Conservation (phyloP, 1,140 invertebrate species). For the Probaryconus sp. region DNA sequence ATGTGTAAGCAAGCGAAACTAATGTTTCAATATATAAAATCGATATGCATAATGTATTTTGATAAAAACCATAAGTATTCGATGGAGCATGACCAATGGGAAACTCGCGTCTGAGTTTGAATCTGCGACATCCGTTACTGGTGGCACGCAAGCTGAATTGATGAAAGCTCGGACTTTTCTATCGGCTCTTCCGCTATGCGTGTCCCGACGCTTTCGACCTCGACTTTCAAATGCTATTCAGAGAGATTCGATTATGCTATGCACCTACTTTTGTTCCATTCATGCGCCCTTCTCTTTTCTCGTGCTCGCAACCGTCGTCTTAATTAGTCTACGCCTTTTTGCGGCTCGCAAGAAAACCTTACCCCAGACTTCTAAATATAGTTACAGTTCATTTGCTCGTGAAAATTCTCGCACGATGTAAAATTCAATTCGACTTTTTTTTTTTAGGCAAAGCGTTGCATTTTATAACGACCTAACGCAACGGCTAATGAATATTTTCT, state of each 20-base stretch:
- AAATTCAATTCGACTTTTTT: background rate
- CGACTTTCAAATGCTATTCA: conserved; percentile 33
- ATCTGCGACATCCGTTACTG: conserved; percentile 35
- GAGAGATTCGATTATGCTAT: conserved; percentile 27
- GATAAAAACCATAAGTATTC: conserved; percentile 36
- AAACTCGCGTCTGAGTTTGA: conserved; percentile 30
- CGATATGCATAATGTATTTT: conserved; percentile 45
- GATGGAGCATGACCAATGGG: conserved; percentile 47
- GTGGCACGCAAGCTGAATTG: conserved; percentile 26
- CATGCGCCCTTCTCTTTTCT: conserved; percentile 23
- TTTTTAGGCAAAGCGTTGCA: background rate
- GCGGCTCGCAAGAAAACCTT: background rate
- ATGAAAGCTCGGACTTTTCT: conserved; percentile 38
- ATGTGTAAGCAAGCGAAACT: conserved; percentile 34
- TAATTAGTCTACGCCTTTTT: conserved; percentile 26
- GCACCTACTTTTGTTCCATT: conserved; percentile 38
- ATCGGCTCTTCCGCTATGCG: conserved; percentile 4
- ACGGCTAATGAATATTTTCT: conserved; percentile 28
- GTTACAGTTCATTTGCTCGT: background rate
- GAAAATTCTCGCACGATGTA: conserved; percentile 16
- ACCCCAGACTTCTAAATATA: background rate
- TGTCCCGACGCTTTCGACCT: conserved; percentile 7
- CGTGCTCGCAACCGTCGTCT: background rate
- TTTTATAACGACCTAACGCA: background rate
- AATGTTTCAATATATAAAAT: conserved; percentile 31